Base-by-base conservation (phyloP, 2,113 vertebrate species). In the Gadus macrocephalus region DNA sequence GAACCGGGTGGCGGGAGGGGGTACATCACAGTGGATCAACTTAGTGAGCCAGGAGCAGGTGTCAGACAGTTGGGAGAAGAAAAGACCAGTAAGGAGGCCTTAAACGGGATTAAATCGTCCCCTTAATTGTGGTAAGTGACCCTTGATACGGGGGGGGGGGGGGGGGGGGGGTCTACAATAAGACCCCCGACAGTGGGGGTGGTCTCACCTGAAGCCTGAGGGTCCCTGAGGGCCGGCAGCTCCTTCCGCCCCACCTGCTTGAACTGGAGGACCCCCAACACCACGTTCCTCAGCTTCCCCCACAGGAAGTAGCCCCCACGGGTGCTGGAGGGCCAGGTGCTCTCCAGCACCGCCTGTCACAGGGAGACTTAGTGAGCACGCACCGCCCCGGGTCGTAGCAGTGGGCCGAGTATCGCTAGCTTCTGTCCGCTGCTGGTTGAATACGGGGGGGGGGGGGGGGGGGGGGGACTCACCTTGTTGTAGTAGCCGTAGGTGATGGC, bases 401-500 rank as follows among this genome's bases (percentile, higher is more conserved):
- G 8, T 49, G 42, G 42, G 14, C 42, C 12, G 42, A 14, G 12
- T 49, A 7, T 49, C 8, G 11, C 31, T 35, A 35, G 31, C 31
- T 4, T 35, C 31, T 35, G 31, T 35, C 31, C 5, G 31, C 31
- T 35, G 4, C 31, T 35, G 31, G 31, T 35, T 35, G 31, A 35
- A 35, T 66, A n/a, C 22, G 42, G 8, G 42, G 12, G 42, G 42
- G 42, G 38, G 12, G 42, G 42, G 42, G 38, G 38, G 5, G 38
- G 42, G 1, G 42, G 12, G 2, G 1, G 11, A 71, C 78, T 17
- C 76, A 96, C 96, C 92, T 96, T 98, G 86, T 99, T 99, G 82
- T 99, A 99, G 79, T 99, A 99, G 15, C 97, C 97, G 0, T 99
- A 99, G 22, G 97, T 99, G 81, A 99, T 99, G 64, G 97, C 97